Base-by-base conservation (phyloP, 2,113 vertebrate genomes). In the Austrofundulus limnaeus region DNA sequence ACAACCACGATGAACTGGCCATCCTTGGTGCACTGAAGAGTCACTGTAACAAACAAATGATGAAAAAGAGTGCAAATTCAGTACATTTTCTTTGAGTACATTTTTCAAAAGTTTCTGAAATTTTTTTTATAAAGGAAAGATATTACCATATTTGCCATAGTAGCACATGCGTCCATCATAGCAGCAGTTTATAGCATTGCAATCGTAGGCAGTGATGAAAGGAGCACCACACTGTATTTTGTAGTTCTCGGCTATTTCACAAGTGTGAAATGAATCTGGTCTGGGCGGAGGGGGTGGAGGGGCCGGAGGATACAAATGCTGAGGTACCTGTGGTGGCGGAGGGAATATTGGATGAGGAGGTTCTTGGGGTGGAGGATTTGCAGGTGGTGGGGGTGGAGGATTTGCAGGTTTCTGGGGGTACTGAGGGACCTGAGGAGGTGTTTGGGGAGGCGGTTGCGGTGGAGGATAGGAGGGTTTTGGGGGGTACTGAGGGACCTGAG, bases 21-120 rank as follows among this genome's bases (percentile, higher is more conserved):
- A 2, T 87, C 87, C 58, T 80, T 81, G 60, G 85, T 90, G 56
- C 88, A 90, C 64, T 91, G 89, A 37, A 92, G 75, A 62, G 88
- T 91, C 59, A 91, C 91, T 90, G 48, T 42, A 3, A 50, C 58
- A 19, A 72, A 69, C 6, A 54, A 59, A 43, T 14, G 23, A 56
- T 46, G 19, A 19, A 72, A 64, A 48, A 12, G 38, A 39, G 5
- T 7, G 0, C 10, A 56, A 19, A 46, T 24, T 19, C 11, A 9
- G 13, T 14, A 52, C 15, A 21, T 5, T 19, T 58, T 51, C 9
- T 20, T 3, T 21, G 15, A 45, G n/a, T 25, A 37, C 11, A 20
- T 38, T 37, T 54, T 8, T 16, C 17, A 53, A 34, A 17, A 34
- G 11, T 43, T 42, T 34, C 19, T 12, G 24, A 53, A 66, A 7